Conservation (phyloP, 2,113 vertebrate species). For the Brienomyrus brachyistius region DNA sequence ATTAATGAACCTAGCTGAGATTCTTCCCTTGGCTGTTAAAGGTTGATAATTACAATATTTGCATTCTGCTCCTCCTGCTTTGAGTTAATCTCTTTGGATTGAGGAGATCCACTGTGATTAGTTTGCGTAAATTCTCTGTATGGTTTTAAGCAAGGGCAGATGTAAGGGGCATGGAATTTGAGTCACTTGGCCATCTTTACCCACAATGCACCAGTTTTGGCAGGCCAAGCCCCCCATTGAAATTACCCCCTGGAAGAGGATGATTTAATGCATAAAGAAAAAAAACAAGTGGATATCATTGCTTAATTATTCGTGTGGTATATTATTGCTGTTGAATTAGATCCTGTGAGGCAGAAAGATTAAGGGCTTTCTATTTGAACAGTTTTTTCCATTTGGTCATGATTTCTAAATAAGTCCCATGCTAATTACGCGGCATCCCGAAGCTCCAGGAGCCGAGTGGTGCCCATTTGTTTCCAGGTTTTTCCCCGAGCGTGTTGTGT, state of each 20-base stretch:
- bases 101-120: background rate
- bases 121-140: background rate
- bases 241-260: constrained; percentile 36
- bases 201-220: constrained; percentile 10
- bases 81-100: constrained; percentile 5
- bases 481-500: background rate
- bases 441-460: background rate
- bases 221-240: background rate
- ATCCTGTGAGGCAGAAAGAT: constrained; percentile 29
- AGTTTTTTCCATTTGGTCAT: constrained; percentile 23
- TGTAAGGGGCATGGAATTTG: background rate
- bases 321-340: constrained; percentile 36
- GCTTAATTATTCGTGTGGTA: constrained; percentile 44
- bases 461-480: background rate
- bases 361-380: constrained; percentile 2
- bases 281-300: constrained; percentile 32
- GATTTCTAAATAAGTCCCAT: constrained; percentile 40
- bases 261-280: constrained; percentile 33
- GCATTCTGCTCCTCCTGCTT: constrained; percentile 2
- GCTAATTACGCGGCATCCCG: constrained; percentile 12
- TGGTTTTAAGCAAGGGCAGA: background rate
- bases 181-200: background rate
- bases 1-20: constrained; percentile 16
- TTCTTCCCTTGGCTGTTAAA: constrained; percentile 11
- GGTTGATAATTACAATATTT: constrained; percentile 22